A percentile compares a stretch with the other conserved stretches of the same genome.
Evolutionary conservation across 2,888 invertebrate genomes (phyloP).

Genomic region (Cryptocephalus primarius): DNA sequence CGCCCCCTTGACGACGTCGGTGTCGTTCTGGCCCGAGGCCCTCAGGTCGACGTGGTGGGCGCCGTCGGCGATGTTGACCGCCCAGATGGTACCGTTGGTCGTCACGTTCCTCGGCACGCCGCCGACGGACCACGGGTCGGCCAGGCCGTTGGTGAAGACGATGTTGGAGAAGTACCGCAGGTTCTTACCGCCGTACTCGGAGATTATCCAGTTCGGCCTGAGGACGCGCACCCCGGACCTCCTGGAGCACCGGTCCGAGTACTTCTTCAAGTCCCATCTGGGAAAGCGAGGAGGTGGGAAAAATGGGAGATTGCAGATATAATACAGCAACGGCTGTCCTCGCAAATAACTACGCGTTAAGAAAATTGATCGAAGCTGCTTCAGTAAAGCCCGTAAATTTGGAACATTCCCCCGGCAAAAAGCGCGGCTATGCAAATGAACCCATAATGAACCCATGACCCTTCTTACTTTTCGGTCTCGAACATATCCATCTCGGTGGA

Average conservation of each 20-base stretch:
- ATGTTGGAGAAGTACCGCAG: conserved; percentile 58
- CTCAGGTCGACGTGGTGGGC: conserved; percentile 83
- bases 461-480: conserved; percentile 39
- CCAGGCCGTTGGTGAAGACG: conserved; percentile 71
- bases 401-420: too few species aligned
- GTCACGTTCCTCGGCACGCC: conserved; percentile 64
- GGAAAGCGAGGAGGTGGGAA: too few species aligned
- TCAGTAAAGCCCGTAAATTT: too few species aligned
- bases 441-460: too few species aligned
- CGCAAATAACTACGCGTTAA: too few species aligned
- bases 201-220: conserved; percentile 45
- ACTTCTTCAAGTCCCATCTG: conserved; percentile 62
- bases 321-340: too few species aligned
- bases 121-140: conserved; percentile 83
- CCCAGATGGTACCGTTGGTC: conserved; percentile 44
- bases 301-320: too few species aligned
- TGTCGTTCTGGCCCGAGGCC: conserved; percentile 51
- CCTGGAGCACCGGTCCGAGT: conserved; percentile 55
- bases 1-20: conserved; percentile 50
- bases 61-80: conserved; percentile 67
- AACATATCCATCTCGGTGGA: conserved; percentile 68
- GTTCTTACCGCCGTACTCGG: conserved; percentile 71
- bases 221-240: conserved; percentile 53
- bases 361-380: too few species aligned
- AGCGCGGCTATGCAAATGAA: too few species aligned